Conservation (phyloP, 2,113 vertebrate species). For the Phrynosoma blainvillii region DNA sequence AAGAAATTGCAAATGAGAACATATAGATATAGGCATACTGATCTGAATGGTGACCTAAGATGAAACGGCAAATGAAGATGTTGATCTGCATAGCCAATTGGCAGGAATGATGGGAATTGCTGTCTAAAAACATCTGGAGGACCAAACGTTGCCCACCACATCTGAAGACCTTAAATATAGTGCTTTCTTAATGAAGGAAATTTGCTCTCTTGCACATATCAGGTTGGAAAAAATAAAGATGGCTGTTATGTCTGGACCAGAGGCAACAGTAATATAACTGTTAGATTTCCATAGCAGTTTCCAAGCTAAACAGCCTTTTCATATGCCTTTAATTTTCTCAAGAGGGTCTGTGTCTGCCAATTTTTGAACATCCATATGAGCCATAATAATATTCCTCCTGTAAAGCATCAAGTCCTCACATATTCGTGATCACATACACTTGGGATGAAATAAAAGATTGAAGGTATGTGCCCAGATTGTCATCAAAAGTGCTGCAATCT, state of each 20-base stretch:
- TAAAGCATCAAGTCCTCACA: neutral
- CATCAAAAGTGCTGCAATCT: neutral
- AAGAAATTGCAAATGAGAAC: too few relatives aligned
- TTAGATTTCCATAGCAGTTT: slow-evolving; percentile 21
- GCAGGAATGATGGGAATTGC: too few relatives aligned
- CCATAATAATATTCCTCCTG: neutral
- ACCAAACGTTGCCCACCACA: neutral
- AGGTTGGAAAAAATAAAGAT: slow-evolving; percentile 19
- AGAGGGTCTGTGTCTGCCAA: neutral
- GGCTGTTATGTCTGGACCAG: slow-evolving; percentile 22
- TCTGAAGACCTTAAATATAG: neutral
- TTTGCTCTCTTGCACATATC: neutral
- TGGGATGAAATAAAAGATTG: neutral
- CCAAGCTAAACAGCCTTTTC: slow-evolving; percentile 37
- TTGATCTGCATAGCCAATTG: too few relatives aligned
- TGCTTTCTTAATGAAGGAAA: neutral
- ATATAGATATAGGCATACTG: too few relatives aligned
- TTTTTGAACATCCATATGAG: neutral
- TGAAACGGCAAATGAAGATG: too few relatives aligned
- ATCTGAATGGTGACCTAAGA: too few relatives aligned
- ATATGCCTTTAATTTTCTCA: slow-evolving; percentile 12
- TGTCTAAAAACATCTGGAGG: neutral
- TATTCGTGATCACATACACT: neutral
- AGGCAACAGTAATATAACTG: slow-evolving; percentile 4
- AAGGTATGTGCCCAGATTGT: too few relatives aligned